A percentile compares a stretch with the other conserved stretches of the same genome.
phyloP scores from a whole-genome alignment of 2,797 vertebrate species.

The Pampus argenteus region DNA sequence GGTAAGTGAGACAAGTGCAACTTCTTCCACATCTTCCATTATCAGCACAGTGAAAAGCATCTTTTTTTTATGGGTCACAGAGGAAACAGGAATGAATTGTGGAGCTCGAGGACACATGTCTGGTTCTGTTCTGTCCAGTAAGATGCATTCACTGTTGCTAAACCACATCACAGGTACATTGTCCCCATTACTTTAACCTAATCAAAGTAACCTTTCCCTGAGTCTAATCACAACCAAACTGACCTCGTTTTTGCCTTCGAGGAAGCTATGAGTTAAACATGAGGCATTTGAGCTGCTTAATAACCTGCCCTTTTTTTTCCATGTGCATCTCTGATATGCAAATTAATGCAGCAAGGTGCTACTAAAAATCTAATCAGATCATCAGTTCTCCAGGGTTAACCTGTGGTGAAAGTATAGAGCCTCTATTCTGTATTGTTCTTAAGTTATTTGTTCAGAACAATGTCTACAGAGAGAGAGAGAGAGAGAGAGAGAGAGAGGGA shows the following conservation, averaged over 20 bases:
- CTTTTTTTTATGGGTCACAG: slow-evolving; percentile 50
- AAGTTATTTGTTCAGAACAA: slow-evolving; percentile 24
- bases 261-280: slow-evolving; percentile 49
- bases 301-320: slow-evolving; percentile 34
- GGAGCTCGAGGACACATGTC: slow-evolving; percentile 37
- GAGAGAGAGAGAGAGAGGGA: not conserved
- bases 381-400: slow-evolving; percentile 39
- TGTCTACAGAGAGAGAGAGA: slow-evolving; percentile 12
- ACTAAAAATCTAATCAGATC: slow-evolving; percentile 64
- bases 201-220: slow-evolving; percentile 58
- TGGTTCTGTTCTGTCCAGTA: slow-evolving; percentile 32
- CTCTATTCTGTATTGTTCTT: slow-evolving; percentile 15
- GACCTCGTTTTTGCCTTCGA: slow-evolving; percentile 44
- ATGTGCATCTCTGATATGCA: slow-evolving; percentile 53
- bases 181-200: slow-evolving; percentile 35
- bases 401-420: slow-evolving; percentile 20
- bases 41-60: slow-evolving; percentile 30
- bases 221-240: slow-evolving; percentile 52
- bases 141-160: slow-evolving; percentile 16
- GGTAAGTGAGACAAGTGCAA: slow-evolving; percentile 47
- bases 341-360: slow-evolving; percentile 57
- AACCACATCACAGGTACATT: slow-evolving; percentile 25
- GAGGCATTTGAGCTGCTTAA: slow-evolving; percentile 53
- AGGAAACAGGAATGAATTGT: slow-evolving; percentile 36
- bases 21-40: slow-evolving; percentile 45